Base-by-base conservation (phyloP, 64 coral and sea anemone species). In the Platygyra sinensis region DNA sequence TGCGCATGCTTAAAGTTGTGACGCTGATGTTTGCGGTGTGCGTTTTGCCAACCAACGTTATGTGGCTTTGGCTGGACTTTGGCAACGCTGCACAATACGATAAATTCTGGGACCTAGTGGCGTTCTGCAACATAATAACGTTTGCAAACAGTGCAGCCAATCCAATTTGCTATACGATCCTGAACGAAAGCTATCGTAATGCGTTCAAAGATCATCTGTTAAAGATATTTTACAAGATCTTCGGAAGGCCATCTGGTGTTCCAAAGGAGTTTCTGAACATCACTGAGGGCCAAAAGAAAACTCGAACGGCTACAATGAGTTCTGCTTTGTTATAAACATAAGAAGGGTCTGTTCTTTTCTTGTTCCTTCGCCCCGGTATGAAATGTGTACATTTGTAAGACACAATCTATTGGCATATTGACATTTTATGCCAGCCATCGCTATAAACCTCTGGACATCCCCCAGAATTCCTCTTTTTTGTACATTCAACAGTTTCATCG, bases 81-180 rank as follows among this genome's bases (percentile, higher is more conserved):
- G 90, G 83, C 18, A 30, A 87, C 15, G 90, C 90, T 15, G 90
- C 78, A 18, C 14, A 92, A 11, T 60, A 86, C 31, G 24, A 72
- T 6, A 67, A 54, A 32, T 92, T 92, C 54, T 79, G 73, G 73
- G 83, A 92, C 22, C 74, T 92, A n/a, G 32, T 92, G 8, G 90
- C 75, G 17, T 87, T 92, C n/a, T 77, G 83, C 7, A 51, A 92
- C 13, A 72, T 92, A 24, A 62, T 92, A 20, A 92, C 90, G 18
- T 92, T 92, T 79, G 90, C 90, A 10, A 92, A 92, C 52, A 92
- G 90, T 42, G 90, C 90, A 14, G 90, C 90, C 4, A 92, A 92
- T 72, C 90, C 90, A 4, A 87, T 92, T 67, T 92, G 90, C 67
- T 92, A 92, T 49, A 92, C 74, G 1, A 86, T 86, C n/a, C 64